Base-by-base conservation (phyloP, 1,140 invertebrate species). In the Drosophila bifasciata region DNA sequence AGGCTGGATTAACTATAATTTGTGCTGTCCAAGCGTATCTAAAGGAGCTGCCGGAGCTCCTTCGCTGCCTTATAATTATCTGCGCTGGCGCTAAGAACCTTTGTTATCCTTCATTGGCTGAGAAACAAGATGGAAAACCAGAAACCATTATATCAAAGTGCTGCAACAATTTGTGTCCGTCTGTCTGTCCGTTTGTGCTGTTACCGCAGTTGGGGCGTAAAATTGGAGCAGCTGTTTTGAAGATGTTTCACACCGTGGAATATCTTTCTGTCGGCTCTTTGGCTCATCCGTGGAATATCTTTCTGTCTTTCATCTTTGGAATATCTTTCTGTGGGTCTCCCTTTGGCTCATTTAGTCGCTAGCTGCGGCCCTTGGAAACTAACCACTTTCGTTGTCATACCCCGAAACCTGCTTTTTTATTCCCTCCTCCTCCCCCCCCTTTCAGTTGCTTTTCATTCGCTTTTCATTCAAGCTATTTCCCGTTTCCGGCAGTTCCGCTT, bases 151-250 rank as follows among this genome's bases (percentile, higher is more conserved):
- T 41, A 15, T 46, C 6, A 41, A 51, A 64, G 41, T 45, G 36
- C 44, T 15, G 11, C 23, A 41, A 50, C 41, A 68, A 55, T 67
- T 56, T 23, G 32, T 36, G 11, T 7, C 5, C 1, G 23, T 55
- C 17, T 41, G 9, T 73, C 48, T 72, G 11, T 7, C 5, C 1
- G 23, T 55, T 16, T 41, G 9, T 73, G 44, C 68, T 57, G 62
- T 48, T 70, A 60, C 36, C 66, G 44, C 61, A 64, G 58, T 79
- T 66, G 64, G 69, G 59, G 69, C 81, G 48, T 68, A 36, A 81
- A 86, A 86, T 81, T 86, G 58, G 49, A 81, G 62, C 81, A 86
- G 62, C 70, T 86, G 80, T 76, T 85, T 57, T 50, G 32, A 17
- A 61, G 61, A 62, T 48, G 36, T 44, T 25, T 5, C 40, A 13